Percentiles rank a stretch among this genome's conserved stretches.
Evolutionary conservation across 2,888 invertebrate species (phyloP).

Genomic region (Miltochrista miniata): DNA sequence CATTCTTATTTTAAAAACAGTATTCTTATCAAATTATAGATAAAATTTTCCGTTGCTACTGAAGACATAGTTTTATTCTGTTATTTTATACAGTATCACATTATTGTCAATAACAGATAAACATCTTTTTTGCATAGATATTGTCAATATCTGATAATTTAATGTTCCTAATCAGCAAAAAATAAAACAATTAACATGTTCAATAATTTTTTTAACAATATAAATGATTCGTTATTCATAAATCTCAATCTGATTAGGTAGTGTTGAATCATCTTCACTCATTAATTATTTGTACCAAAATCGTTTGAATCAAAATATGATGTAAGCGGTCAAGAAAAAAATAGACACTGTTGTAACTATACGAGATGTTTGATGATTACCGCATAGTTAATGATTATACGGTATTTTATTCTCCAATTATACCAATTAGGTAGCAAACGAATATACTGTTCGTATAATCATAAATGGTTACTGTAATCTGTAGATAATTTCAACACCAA

Average conservation of each 20-base stretch:
- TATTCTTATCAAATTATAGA: conserved; percentile 17
- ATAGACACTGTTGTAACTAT: conserved; percentile 44
- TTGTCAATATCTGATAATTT: neutral
- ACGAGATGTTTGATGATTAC: neutral
- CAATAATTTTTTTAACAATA: neutral
- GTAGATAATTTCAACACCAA: no score
- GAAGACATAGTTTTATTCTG: conserved; percentile 1
- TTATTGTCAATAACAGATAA: conserved; percentile 2
- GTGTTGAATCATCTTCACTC: conserved; percentile 33
- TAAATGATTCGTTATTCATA: neutral
- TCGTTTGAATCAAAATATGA: conserved; percentile 40
- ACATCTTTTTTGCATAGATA: neutral
- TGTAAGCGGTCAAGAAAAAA: conserved; percentile 52
- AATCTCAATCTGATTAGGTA: conserved; percentile 7
- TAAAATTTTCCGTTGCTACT: conserved; percentile 17
- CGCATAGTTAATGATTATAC: neutral
- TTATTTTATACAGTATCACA: conserved; percentile 11
- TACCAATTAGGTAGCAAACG: no score
- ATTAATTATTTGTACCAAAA: conserved; percentile 35
- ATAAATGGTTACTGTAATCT: no score
- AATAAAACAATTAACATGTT: neutral
- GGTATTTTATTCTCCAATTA: no score
- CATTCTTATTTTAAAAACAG: conserved; percentile 31
- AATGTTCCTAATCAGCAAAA: neutral
- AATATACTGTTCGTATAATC: no score